Percentiles rank a stretch among this genome's conserved stretches.
These are phyloP conservation scores for Orthosia gracilis DNA, from an alignment of 2,888 invertebrate species.

Conservation along the genomic window DNA sequence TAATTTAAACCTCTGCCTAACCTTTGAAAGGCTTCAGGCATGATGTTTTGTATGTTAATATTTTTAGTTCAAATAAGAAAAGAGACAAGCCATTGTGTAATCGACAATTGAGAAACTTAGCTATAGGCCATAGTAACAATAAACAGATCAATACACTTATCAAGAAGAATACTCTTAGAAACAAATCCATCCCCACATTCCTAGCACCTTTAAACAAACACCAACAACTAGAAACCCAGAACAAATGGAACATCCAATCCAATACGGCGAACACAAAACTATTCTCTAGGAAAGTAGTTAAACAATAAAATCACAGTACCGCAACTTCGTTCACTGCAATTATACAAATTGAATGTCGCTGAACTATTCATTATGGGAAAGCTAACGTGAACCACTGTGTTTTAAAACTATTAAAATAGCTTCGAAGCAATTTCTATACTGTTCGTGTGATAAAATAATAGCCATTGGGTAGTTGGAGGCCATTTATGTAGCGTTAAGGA, in stretches of 20 bases:
- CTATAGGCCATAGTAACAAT: background rate
- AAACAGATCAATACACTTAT: background rate
- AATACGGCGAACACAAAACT: conserved; percentile 45
- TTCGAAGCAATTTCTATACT: conserved; percentile 16
- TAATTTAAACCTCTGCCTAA: too few relatives aligned
- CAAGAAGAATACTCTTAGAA: background rate
- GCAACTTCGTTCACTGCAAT: conserved; percentile 72
- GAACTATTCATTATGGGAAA: conserved; percentile 68
- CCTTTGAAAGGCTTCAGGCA: too few relatives aligned
- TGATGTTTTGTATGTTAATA: too few relatives aligned
- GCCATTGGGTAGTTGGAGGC: conserved; percentile 12
- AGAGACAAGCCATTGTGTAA: too few relatives aligned
- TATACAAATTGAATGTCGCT: conserved; percentile 78
- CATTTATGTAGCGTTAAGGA: conserved; percentile 13
- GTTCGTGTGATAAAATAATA: conserved; percentile 34
- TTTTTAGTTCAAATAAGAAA: background rate
- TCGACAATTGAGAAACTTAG: background rate
- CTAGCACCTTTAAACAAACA: background rate
- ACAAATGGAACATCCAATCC: conserved; percentile 46
- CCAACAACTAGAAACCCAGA: conserved; percentile 5
- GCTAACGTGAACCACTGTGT: conserved; percentile 43
- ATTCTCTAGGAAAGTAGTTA: conserved; percentile 43
- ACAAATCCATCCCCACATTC: background rate
- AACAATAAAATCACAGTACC: conserved; percentile 72
- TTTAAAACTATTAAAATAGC: conserved; percentile 54